Evolutionary conservation across 2,113 vertebrate genomes (phyloP), one percentile per base, ranked within the genome.

Genomic region (Balaenoptera acutorostrata): DNA sequence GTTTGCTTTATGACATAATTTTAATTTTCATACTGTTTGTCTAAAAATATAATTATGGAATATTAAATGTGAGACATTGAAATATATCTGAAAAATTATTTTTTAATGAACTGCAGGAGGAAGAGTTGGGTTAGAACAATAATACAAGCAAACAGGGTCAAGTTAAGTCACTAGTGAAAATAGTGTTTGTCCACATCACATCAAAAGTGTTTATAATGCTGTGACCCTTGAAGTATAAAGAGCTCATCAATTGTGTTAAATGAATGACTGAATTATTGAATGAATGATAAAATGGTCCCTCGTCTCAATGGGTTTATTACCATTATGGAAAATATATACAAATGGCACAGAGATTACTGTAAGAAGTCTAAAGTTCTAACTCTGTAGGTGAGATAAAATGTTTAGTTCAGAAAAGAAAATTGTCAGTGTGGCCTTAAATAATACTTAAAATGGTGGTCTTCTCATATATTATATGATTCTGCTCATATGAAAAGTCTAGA

Each of bases 1-100:
- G 99, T 98, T 69, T 88, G 25, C 23, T 81, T 57, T 36, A 14
- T 36, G 46, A 23, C 2, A 5, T 36, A 3, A 25, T 55, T 57
- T 80, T 72, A 27, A 3, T 39, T 44, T 84, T 49, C 33, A 7
- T 18, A 10, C 3, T 3, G 1, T 49, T 61, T 55, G 78, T 29
- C 18, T 82, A 9, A n/a, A 82, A 59, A 55, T 8, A 1, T 1
- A 39, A 1, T 33, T n/a, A 31, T 27, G 63, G 11, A 71, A 15
- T 72, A n/a, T 39, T n/a, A 52, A 44, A 52, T 36, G 2, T 31
- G 21, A 59, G 44, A 31, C 57, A 55, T 20, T n/a, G 25, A 75
- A 72, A 64, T 68, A 21, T 17, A 33, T 33, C 31, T 69, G 10
- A 12, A 39, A 72, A 36, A 21, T 55, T 33, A 63, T 55, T 39